Percentiles rank a stretch among this genome's conserved stretches.
Conservation (phyloP, 2,888 invertebrate genomes). For the Phaedon cochleariae region DNA sequence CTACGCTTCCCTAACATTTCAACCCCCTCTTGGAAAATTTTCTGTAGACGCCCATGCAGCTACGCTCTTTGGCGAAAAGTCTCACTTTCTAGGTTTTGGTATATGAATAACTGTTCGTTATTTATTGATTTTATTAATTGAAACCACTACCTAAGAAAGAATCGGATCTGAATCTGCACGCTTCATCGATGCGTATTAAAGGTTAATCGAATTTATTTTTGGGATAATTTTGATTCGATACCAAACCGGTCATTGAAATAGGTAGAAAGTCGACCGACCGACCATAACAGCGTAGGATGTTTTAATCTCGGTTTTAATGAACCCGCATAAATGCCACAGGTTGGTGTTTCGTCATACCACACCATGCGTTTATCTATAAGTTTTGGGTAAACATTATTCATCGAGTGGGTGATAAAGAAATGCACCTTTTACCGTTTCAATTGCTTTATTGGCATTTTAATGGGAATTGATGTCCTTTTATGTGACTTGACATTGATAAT, state of each 20-base stretch:
- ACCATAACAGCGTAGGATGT: conserved; percentile 5
- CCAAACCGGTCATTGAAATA: conserved; percentile 7
- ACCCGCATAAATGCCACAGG: neutral
- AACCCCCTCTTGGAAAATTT: too few relatives aligned
- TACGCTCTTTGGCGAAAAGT: too few relatives aligned
- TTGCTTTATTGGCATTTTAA: neutral
- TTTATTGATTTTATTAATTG: neutral
- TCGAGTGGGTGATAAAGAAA: neutral
- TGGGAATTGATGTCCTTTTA: neutral
- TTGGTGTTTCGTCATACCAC: neutral
- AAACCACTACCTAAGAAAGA: neutral
- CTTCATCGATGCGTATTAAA: conserved; percentile 19
- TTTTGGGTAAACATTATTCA: neutral
- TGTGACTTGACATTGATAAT: neutral
- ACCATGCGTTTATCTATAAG: neutral
- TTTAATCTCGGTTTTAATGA: conserved; percentile 8
- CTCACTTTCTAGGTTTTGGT: too few relatives aligned
- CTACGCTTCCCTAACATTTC: too few relatives aligned
- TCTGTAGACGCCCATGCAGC: too few relatives aligned
- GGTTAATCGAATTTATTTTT: conserved; percentile 28
- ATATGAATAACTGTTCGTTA: too few relatives aligned
- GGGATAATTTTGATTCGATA: conserved; percentile 14
- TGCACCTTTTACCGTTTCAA: neutral
- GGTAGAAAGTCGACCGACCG: conserved; percentile 19
- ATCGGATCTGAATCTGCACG: conserved; percentile 19